Percentiles rank a stretch among this genome's conserved stretches.
Conservation (phyloP, 92 coral and sea anemone genomes). For the Porites evermanni region DNA sequence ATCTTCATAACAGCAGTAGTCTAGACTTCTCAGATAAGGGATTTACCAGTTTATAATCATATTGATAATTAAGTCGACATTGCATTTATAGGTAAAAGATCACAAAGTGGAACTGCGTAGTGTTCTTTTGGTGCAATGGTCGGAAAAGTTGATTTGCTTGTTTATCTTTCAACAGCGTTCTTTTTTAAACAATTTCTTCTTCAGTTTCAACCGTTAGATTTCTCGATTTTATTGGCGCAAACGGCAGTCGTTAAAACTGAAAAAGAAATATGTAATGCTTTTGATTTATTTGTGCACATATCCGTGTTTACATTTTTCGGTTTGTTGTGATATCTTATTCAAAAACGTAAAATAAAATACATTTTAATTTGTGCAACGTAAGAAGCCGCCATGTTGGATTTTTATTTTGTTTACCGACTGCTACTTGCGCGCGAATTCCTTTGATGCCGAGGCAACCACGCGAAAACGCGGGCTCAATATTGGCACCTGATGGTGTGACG, state of each 20-base stretch:
- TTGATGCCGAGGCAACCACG: constrained; percentile 45
- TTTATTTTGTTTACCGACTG: constrained; percentile 6
- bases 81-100: neutral
- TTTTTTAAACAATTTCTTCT: neutral
- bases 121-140: neutral
- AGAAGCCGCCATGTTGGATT: constrained; percentile 33
- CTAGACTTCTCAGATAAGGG: no score
- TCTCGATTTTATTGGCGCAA: neutral
- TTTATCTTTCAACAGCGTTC: neutral
- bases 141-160: neutral
- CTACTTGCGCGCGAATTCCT: constrained; percentile 23
- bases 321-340: neutral
- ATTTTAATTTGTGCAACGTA: neutral
- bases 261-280: neutral
- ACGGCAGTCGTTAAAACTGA: neutral
- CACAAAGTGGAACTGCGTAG: neutral
- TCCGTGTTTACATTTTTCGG: neutral
- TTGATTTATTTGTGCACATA: neutral
- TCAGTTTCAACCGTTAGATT: neutral
- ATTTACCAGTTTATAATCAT: no score
- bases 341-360: no score
- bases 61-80: neutral
- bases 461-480: constrained; percentile 48
- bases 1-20: no score
- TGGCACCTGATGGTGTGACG: neutral